phyloP scores from a whole-genome alignment of 2,888 invertebrate genomes.

The Stratiomys singularior region DNA sequence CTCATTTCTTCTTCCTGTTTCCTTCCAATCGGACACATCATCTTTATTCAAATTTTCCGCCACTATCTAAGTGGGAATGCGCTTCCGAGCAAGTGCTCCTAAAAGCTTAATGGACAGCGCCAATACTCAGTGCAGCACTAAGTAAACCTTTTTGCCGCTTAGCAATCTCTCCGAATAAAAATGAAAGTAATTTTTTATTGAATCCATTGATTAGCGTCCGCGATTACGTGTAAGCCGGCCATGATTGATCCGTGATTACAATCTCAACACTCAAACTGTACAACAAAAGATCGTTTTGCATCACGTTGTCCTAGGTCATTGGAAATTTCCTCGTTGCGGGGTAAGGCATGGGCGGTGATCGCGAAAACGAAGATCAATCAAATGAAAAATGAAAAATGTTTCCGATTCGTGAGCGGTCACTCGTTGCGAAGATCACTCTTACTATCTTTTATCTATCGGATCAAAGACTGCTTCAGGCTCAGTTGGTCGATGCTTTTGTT shows the following conservation, averaged over 20 bases:
- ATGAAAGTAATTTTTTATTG: conserved; percentile 1
- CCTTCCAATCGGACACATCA: too few species aligned
- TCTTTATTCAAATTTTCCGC: too few species aligned
- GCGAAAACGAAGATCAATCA: neutral
- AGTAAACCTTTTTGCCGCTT: neutral
- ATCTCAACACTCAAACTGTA: neutral
- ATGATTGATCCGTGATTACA: conserved; percentile 6
- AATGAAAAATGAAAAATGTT: conserved; percentile 35
- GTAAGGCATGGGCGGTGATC: neutral
- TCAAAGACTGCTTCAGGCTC: neutral
- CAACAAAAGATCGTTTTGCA: neutral
- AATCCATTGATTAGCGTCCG: conserved; percentile 20
- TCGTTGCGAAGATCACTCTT: conserved; percentile 24
- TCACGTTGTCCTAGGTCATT: conserved; percentile 10
- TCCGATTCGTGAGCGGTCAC: conserved; percentile 42
- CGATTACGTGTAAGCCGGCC: conserved; percentile 12
- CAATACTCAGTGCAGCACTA: neutral
- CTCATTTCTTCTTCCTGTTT: too few species aligned
- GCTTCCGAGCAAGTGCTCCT: too few species aligned
- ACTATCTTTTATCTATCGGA: conserved; percentile 16
- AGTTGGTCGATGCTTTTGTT: neutral
- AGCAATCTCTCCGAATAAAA: neutral
- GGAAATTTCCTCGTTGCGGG: conserved; percentile 3
- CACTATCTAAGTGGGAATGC: too few species aligned
- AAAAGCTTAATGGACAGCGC: too few species aligned